These are phyloP conservation scores for Athalia circularis DNA, from an alignment of 2,888 invertebrate species.

Conservation along the genomic window DNA sequence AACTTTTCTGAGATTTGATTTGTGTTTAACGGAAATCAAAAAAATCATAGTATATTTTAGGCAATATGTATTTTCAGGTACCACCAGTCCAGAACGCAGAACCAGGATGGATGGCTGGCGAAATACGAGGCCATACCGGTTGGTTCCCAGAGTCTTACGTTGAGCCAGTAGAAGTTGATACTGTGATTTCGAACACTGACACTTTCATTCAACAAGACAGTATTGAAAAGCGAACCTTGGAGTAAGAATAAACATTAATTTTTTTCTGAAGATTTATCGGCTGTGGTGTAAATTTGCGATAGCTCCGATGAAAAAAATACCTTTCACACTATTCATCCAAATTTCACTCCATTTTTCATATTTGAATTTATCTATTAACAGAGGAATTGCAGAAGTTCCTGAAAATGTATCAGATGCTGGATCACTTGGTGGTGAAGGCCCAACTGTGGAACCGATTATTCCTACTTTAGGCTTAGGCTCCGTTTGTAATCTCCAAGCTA, in stretches of 20 bases:
- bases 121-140: conserved; percentile 91
- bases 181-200: conserved; percentile 71
- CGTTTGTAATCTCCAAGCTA: conserved; percentile 74
- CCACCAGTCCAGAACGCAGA: conserved; percentile 90
- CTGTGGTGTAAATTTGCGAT: too few species aligned
- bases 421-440: conserved; percentile 70
- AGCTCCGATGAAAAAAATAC: background rate
- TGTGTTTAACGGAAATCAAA: too few species aligned
- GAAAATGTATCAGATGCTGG: conserved; percentile 77
- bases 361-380: conserved; percentile 66
- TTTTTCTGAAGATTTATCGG: background rate
- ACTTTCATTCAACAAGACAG: conserved; percentile 71
- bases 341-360: conserved; percentile 9
- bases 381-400: conserved; percentile 85
- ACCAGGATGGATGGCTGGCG: conserved; percentile 98
- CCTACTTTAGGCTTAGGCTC: conserved; percentile 70
- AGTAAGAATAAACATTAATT: conserved; percentile 71
- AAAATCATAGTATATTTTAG: too few species aligned
- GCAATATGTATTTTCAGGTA: conserved; percentile 71
- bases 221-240: conserved; percentile 73
- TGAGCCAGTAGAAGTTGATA: conserved; percentile 80
- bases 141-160: conserved; percentile 99
- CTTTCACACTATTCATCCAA: background rate
- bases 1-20: too few species aligned
- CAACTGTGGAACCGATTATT: conserved; percentile 64